These are phyloP conservation scores for Lasioglossum oenotherae DNA, from an alignment of 2,888 invertebrate genomes.

Conservation along the genomic window DNA sequence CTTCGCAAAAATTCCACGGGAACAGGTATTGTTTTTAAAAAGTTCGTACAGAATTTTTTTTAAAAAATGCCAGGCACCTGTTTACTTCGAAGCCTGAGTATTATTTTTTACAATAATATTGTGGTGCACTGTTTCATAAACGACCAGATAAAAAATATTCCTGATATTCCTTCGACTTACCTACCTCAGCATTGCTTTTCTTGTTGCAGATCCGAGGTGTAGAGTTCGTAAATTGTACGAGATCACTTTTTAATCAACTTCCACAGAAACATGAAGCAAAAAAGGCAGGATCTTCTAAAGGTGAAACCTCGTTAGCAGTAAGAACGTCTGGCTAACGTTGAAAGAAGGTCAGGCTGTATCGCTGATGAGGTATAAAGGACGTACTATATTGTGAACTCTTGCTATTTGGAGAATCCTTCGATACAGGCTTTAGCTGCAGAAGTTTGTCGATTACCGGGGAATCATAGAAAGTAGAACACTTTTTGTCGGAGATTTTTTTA, in stretches of 20 bases:
- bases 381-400: neutral
- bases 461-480: neutral
- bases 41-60: no score
- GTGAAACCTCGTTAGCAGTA: slow-evolving; percentile 22
- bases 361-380: neutral
- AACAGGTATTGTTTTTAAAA: no score
- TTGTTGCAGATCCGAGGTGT: neutral
- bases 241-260: slow-evolving; percentile 6
- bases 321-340: slow-evolving; percentile 4
- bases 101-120: no score
- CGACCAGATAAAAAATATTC: neutral
- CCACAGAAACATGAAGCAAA: neutral
- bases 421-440: neutral
- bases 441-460: neutral
- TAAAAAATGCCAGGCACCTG: no score
- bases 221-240: neutral
- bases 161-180: neutral
- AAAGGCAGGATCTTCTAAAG: neutral
- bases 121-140: neutral
- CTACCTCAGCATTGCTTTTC: neutral
- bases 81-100: no score
- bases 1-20: no score
- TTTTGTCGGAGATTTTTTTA: neutral
- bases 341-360: slow-evolving; percentile 15
- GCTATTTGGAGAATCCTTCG: neutral